Evolutionary conservation across 1,140 invertebrate genomes (phyloP), one percentile per base, ranked within the genome.

Genomic region (Drosophila asahinai): DNA sequence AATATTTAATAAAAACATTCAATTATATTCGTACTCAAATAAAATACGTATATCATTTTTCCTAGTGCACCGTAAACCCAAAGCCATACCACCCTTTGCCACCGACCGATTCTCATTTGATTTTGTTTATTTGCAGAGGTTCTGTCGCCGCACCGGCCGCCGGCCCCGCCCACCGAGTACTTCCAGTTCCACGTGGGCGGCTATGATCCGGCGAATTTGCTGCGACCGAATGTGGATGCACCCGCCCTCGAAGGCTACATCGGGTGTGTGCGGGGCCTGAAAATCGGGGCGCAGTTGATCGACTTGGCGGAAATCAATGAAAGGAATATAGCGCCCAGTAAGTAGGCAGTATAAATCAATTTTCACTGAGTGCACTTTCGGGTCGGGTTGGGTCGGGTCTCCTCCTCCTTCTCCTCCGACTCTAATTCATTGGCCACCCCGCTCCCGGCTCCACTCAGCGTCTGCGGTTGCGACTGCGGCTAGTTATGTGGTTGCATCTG

Each of bases 181-280:
- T 97, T 97, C 83, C 96, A 98, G 93, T 94, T 98, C 66, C 98
- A 98, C 93, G 94, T 98, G 43, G 98, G 97, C 49, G 97, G 97
- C 19, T 97, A 97, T 80, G 97, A 97, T 93, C 93, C 95, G 2
- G 95, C 96, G 83, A 96, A 96, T 82, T 92, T 97, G 43, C 93
- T 96, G 63, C 93, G 95, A 38, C 95, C 96, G 7, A 94, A 95
- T 38, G 93, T 94, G 52, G 94, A 95, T 43, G 93, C 93, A 1
- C 81, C 93, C 1, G 89, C 95, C 4, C 94, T 95, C 5, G 94
- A 97, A 67, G 94, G 94, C 6, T 98, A 97, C 87, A 95, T 98
- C 14, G 98, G 98, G 1, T 99, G 98, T 86, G 95, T 98, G 17
- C 94, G 97, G 75, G 98, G 98, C 11, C 94, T 98, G 45, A 97